Base-by-base conservation (phyloP, 2,113 vertebrate genomes). In the Sylvietta virens region DNA sequence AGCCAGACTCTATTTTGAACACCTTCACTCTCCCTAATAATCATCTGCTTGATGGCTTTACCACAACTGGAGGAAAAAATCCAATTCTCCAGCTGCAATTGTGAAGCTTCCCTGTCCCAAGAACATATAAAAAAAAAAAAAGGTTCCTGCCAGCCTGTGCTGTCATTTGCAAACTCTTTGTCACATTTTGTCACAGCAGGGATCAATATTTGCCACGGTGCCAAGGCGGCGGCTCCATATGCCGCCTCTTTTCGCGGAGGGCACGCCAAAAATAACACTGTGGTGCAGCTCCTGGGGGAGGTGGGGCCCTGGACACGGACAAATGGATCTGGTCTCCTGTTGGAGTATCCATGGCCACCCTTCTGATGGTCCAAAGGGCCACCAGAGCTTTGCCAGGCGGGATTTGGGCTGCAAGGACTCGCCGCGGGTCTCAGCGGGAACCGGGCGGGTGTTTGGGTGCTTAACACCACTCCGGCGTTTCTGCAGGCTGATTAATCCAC, bases 401-500 rank as follows among this genome's bases (percentile, higher is more conserved):
- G 72, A 10, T 37, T 24, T 31, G 31, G 62, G 44, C 13, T 10
- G 8, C 4, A 1, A 22, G 2, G 5, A 19, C 10, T 39, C 20
- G 17, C 54, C 11, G 58, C 4, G 67, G 62, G 12, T 84, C 79
- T 56, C 45, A 26, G 87, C 3, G 7, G 66, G 81, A 82, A 15
- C 13, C 17, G 65, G 65, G 64, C 15, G 67, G 51, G 53, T 61
- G 72, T 96, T 92, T 89, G 92, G 88, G 91, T 83, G 76, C 18
- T 92, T 56, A 69, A 35, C 44, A 15, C 40, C 48, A 26, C 40
- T 76, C 76, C 57, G 72, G 17, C 10, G 0, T 37, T 96, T 57
- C 85, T 56, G 62, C 86, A 85, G 90, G 92, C 81, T 90, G 94
- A 69, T 95, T 87, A 96, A 96, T 95, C 92, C 80, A 76, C 70